Evolutionary conservation across 2,797 vertebrate species (phyloP), one percentile per base, ranked within the genome.

Genomic region (Kryptolebias ocellatus): DNA sequence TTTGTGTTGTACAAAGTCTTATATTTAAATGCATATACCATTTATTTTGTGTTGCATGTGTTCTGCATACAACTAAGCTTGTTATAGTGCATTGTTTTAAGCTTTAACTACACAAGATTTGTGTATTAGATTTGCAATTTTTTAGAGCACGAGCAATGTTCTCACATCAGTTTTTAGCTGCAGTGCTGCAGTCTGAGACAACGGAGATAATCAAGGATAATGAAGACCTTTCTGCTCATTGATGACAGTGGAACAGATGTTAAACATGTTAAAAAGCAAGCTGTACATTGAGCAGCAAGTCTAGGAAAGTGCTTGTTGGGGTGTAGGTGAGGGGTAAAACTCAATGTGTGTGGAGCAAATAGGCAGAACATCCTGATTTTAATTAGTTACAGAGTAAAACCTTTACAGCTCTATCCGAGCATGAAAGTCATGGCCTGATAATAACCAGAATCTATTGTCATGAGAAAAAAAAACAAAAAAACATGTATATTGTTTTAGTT

Each of bases 231-330:
- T 29, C 20, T 24, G 59, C 39, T 24, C 58, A 18, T 60, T 68
- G 4, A 17, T 64, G 49, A 37, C 50, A 52, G 34, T 55, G 56
- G 51, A 47, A 72, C 59, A 76, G 69, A 66, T 69, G 51, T 42
- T 27, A 37, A 74, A 72, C 62, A 57, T 78, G 67, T 62, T 58
- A 52, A 1, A 20, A 37, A 67, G 51, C n/a, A 8, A 42, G 24
- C 45, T 51, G 52, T 57, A 7, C 5, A 50, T 69, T 46, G 17
- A 63, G 53, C 58, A 65, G 20, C 8, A 15, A 53, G 64, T 65
- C 37, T 24, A 70, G 24, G 45, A 53, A 60, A 68, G 56, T 64
- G 60, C 60, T 76, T 56, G 20, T 51, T 81, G 34, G 8, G 34
- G 34, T 0, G 1, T 76, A 68, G 63, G 20, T 24, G 18, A 29